Evolutionary conservation across 2,797 vertebrate species (phyloP), one percentile per base, ranked within the genome.

Genomic region (Pangasius krempfi): DNA sequence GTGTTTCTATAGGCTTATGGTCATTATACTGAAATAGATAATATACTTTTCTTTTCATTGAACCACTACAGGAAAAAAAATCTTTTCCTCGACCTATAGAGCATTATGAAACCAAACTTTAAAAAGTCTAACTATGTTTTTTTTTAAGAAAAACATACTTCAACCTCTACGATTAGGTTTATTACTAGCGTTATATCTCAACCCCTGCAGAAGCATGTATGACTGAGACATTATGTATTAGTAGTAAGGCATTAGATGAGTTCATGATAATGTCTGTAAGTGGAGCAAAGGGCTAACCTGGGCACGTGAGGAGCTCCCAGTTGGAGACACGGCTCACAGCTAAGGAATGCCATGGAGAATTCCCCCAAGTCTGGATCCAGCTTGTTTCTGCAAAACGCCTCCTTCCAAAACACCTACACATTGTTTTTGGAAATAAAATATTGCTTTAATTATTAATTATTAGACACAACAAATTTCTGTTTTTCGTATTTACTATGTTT

Each of bases 261-360:
- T 73, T 87, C 33, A 72, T 89, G 37, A 73, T 88, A 58, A 88
- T 89, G 86, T 85, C 10, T 75, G 44, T 86, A 88, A 88, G 82
- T 91, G 85, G 87, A 91, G 83, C 68, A 40, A 84, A 86, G 87
- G 89, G 79, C 89, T 85, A 84, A 89, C 78, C 89, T 80, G 44
- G 86, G 82, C 91, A 91, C 86, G 90, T 88, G 85, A 87, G 85
- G 75, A 90, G 86, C 88, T 90, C 72, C 86, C 88, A 68, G 66
- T 87, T 70, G 72, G 56, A 66, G 27, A 88, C 50, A 8, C 82
- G 52, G 87, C 90, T 92, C 89, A 92, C 87, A 80, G 70, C 86
- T 90, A 66, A 89, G 88, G 91, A 92, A 92, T 92, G 89, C 82
- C 83, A 60, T 91, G 20, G n/a, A 83, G 82, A 92, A 88, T 78